phyloP scores from a whole-genome alignment of 2,797 vertebrate genomes.

The Pangasius krempfi region DNA sequence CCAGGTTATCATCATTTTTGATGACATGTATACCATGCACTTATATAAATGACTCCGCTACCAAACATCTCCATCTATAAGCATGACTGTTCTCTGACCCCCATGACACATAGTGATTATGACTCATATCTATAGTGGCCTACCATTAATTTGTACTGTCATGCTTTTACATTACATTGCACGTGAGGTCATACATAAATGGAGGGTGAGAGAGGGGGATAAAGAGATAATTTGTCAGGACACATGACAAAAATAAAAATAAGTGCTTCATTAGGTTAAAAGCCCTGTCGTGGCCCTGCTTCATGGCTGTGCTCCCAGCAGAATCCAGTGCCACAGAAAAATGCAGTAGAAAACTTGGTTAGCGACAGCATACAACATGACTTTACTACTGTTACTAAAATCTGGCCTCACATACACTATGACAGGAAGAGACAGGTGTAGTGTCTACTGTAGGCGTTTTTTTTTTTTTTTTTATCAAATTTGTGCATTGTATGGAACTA shows the following conservation, averaged over 20 bases:
- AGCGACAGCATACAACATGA: neutral
- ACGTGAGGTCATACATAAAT: slow-evolving; percentile 6
- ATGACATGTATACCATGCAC: neutral
- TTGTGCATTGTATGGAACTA: neutral
- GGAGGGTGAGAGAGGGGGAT: slow-evolving; percentile 13
- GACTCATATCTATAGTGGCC: slow-evolving; percentile 8
- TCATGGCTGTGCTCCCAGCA: slow-evolving; percentile 16
- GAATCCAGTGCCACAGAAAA: neutral
- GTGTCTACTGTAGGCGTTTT: neutral
- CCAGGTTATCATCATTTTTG: neutral
- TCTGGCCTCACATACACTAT: neutral
- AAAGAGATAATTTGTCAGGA: slow-evolving; percentile 55
- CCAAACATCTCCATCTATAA: slow-evolving; percentile 10
- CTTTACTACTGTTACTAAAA: neutral
- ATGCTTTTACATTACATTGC: slow-evolving; percentile 17
- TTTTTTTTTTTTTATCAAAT: neutral
- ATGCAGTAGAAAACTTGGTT: neutral
- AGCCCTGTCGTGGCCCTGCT: slow-evolving; percentile 34
- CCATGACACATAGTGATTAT: neutral
- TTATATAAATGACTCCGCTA: slow-evolving; percentile 25
- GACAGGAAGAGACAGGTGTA: neutral
- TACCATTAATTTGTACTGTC: slow-evolving; percentile 21
- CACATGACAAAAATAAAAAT: slow-evolving; percentile 49
- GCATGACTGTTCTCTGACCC: slow-evolving; percentile 20
- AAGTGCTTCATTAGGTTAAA: slow-evolving; percentile 58